Evolutionary conservation across 1,140 invertebrate genomes (phyloP).

Genomic region (Papilio glaucus): DNA sequence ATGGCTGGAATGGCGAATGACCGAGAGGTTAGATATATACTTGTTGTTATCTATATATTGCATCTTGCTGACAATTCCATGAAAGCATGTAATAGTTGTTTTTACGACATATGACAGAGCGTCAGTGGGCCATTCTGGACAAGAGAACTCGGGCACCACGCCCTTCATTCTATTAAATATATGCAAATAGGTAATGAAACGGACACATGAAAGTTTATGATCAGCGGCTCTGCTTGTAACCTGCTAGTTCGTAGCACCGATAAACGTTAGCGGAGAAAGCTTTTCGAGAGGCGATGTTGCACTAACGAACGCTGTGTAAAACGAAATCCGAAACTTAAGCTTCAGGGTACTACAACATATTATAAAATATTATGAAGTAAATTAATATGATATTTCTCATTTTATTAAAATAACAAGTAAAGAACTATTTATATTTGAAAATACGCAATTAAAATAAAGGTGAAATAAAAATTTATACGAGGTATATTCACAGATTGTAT

Average conservation of each 20-base stretch:
- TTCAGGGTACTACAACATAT: neutral
- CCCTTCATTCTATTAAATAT: slow-evolving; percentile 20
- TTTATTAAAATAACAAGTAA: neutral
- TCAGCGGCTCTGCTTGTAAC: slow-evolving; percentile 10
- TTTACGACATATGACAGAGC: slow-evolving; percentile 14
- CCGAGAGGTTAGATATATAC: neutral
- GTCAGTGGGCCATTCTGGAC: neutral
- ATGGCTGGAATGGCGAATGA: too few relatives aligned
- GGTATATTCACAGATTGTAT: neutral
- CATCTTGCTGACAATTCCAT: neutral
- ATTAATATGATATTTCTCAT: neutral
- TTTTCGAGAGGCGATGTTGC: slow-evolving; percentile 13
- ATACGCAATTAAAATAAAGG: neutral
- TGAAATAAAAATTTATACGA: neutral
- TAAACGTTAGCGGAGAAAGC: slow-evolving; percentile 20
- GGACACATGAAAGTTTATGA: slow-evolving; percentile 24
- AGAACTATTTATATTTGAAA: neutral
- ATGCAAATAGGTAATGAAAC: slow-evolving; percentile 27
- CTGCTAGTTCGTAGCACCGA: slow-evolving; percentile 14
- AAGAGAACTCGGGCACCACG: slow-evolving; percentile 1
- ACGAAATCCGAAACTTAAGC: slow-evolving; percentile 1
- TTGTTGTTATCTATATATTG: neutral
- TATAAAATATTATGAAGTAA: neutral
- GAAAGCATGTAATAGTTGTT: neutral
- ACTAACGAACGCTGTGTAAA: slow-evolving; percentile 9